Evolutionary conservation across 2,888 invertebrate genomes (phyloP).

Genomic region (Epicampocera succincta): DNA sequence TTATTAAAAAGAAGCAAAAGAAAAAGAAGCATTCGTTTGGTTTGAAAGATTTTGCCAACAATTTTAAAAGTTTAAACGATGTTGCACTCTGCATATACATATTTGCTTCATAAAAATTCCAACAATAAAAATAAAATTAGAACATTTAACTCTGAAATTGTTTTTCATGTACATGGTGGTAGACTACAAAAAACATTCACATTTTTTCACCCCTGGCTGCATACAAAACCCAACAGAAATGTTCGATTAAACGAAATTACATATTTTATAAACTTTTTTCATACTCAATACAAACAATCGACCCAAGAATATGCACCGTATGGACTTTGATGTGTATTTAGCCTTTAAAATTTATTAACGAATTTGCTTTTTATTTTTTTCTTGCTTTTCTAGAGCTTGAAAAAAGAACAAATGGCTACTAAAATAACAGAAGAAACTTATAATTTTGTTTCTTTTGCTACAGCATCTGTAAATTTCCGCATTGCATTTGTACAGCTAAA

Average conservation of each 20-base stretch:
- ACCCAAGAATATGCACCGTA: slow-evolving; percentile 27
- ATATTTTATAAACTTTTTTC: slow-evolving; percentile 15
- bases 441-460: slow-evolving; percentile 10
- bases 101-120: slow-evolving; percentile 46
- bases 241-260: slow-evolving; percentile 33
- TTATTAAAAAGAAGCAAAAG: too few species aligned
- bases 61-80: too few species aligned
- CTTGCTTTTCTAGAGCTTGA: slow-evolving; percentile 11
- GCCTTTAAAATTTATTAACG: slow-evolving; percentile 48
- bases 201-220: slow-evolving; percentile 1
- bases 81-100: background rate
- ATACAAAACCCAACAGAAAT: slow-evolving; percentile 27
- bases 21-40: too few species aligned
- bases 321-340: slow-evolving; percentile 63
- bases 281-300: slow-evolving; percentile 8
- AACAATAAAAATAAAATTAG: slow-evolving; percentile 42
- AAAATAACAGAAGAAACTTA: slow-evolving; percentile 20
- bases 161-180: background rate
- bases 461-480: slow-evolving; percentile 65
- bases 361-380: slow-evolving; percentile 13
- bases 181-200: slow-evolving; percentile 15
- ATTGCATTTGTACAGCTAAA: slow-evolving; percentile 50
- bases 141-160: slow-evolving; percentile 18
- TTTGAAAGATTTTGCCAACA: too few species aligned
- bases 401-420: slow-evolving; percentile 8